Percentiles rank a stretch among this genome's conserved stretches.
These are phyloP conservation scores for Xestia sexstrigata DNA, from an alignment of 2,888 invertebrate species.

Conservation along the genomic window DNA sequence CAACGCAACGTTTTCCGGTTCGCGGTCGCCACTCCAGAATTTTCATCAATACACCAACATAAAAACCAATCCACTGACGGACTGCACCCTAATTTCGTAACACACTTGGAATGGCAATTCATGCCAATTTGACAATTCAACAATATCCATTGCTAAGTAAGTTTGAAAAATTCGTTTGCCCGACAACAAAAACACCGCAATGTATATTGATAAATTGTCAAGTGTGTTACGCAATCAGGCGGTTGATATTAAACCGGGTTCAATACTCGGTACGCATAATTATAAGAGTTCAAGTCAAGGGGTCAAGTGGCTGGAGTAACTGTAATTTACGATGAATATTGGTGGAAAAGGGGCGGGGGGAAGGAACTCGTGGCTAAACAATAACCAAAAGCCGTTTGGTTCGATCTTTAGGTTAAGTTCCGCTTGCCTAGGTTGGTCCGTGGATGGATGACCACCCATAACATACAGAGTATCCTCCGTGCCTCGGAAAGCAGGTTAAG, in stretches of 20 bases:
- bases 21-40: no score
- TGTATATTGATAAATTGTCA: no score
- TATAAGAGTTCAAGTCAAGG: background rate
- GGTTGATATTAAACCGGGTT: background rate
- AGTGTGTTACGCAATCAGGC: no score
- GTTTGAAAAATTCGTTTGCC: no score
- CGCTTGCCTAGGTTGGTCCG: background rate
- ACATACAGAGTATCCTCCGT: no score
- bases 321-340: background rate
- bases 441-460: background rate
- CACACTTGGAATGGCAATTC: no score
- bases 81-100: no score
- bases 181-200: no score
- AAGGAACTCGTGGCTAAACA: background rate
- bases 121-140: no score
- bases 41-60: background rate
- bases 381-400: background rate
- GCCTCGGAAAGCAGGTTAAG: no score
- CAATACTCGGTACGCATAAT: background rate
- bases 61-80: slow-evolving; percentile 7
- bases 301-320: background rate
- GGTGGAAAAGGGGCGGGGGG: background rate
- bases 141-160: no score
- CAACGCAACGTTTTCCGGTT: no score
- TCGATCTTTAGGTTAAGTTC: background rate